Evolutionary conservation across 2,888 invertebrate genomes (phyloP), one percentile per base, ranked within the genome.

Genomic region (Andrena flavipes): DNA sequence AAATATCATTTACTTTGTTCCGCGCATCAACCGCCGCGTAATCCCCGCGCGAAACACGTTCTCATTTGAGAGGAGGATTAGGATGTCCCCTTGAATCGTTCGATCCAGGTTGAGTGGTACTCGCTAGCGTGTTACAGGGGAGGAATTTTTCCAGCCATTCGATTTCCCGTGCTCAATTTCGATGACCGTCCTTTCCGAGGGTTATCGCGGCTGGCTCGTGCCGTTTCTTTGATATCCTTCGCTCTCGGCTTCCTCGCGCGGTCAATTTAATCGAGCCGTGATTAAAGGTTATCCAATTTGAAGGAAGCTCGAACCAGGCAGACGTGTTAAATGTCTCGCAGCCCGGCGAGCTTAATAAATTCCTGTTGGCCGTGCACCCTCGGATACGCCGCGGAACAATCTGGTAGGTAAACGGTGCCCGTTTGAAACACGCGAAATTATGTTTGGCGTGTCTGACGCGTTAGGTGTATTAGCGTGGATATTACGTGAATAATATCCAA

Each of bases 141-240:
- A 77, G 65, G 56, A 73, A 62, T 70, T 77, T 77, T 83, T 70
- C 69, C 77, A 62, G 72, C 62, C 67, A 63, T 73, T 70, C 77
- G 73, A 70, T 73, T 77, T 69, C 67, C 73, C 70, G 67, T 67
- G 60, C 54, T 68, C 77, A 33, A 33, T 51, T 65, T 72, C 81
- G 73, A 74, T 56, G 29, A 1, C 59, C 49, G 3, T 48, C 33
- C 51, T 62, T 56, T 54, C 63, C 23, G 64, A 62, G 49, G 33
- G 23, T 26, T 49, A 70, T 70, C 56, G 65, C 7, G 29, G 23
- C 23, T 13, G 5, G 1, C 54, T 42, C 48, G 23, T 65, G 20
- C 23, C 70, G 23, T 65, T 76, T 76, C 68, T 69, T 77, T 73
- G 64, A 70, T 49, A 67, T 56, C 59, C 56, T 67, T 69, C 49